A percentile compares a stretch with the other conserved stretches of the same genome.
phyloP scores from a whole-genome alignment of 2,888 invertebrate species.

The Pediacus dermestoides region DNA sequence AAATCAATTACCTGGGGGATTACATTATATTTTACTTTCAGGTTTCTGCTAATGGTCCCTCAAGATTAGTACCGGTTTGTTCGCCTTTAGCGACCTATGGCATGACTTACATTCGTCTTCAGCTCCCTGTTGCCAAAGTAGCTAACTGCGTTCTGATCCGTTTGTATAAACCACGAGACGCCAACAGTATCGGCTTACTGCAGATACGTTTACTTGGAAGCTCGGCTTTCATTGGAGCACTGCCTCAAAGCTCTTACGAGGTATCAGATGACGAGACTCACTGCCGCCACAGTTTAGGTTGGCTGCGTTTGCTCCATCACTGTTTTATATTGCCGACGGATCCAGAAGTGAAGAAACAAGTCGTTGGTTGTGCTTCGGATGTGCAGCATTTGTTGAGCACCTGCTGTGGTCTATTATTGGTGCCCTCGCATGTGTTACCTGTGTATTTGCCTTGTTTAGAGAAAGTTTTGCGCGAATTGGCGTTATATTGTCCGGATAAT shows the following conservation, averaged over 20 bases:
- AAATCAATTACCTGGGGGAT: background rate
- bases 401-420: constrained; percentile 68
- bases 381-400: constrained; percentile 66
- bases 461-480: constrained; percentile 66
- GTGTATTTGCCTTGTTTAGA: constrained; percentile 64
- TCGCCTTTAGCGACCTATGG: constrained; percentile 85
- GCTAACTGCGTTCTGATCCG: constrained; percentile 74
- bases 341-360: constrained; percentile 49
- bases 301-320: constrained; percentile 78
- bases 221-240: constrained; percentile 72
- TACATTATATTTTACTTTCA: constrained; percentile 16
- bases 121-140: constrained; percentile 78
- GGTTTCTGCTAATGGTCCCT: constrained; percentile 72
- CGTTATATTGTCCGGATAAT: constrained; percentile 60
- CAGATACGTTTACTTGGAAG: constrained; percentile 83
- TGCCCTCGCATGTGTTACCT: constrained; percentile 62
- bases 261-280: constrained; percentile 55
- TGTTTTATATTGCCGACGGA: constrained; percentile 60
- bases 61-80: constrained; percentile 75
- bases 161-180: constrained; percentile 81
- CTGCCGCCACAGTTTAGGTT: constrained; percentile 61
- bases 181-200: constrained; percentile 83
- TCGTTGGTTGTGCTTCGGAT: constrained; percentile 61
- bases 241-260: constrained; percentile 41
- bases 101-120: constrained; percentile 80